Evolutionary conservation across 2,113 vertebrate species (phyloP).

Genomic region (Atractosteus spatula): DNA sequence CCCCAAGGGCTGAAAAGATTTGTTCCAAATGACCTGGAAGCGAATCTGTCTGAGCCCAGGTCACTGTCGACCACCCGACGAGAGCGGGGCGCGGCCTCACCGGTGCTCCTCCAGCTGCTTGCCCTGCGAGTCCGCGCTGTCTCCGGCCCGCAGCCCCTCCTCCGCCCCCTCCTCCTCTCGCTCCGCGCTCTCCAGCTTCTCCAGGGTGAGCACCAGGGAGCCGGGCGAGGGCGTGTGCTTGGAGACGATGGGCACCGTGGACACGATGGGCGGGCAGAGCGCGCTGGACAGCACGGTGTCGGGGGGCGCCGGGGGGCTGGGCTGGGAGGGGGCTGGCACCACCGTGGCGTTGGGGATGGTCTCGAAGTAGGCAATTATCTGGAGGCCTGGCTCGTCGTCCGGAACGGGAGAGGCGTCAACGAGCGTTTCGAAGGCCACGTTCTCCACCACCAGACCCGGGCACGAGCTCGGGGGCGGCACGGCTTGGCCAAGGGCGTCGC

Average conservation of each 20-base stretch:
- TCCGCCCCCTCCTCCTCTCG: slow-evolving; percentile 22
- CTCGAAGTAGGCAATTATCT: slow-evolving; percentile 65
- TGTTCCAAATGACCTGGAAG: no score
- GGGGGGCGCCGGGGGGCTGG: slow-evolving; percentile 29
- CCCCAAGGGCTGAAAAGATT: background rate
- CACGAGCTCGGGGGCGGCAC: slow-evolving; percentile 5
- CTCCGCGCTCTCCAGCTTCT: slow-evolving; percentile 31
- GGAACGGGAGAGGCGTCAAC: slow-evolving; percentile 25
- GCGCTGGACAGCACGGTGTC: slow-evolving; percentile 62
- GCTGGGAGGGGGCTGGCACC: background rate
- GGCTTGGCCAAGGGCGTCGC: slow-evolving; percentile 28
- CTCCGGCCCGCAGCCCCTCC: slow-evolving; percentile 20
- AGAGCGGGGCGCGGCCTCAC: slow-evolving; percentile 32
- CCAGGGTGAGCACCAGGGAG: slow-evolving; percentile 33
- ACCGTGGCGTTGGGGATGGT: slow-evolving; percentile 49
- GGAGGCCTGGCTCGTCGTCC: slow-evolving; percentile 18
- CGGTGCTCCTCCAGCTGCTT: slow-evolving; percentile 61
- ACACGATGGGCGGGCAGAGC: slow-evolving; percentile 60
- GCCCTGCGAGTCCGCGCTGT: slow-evolving; percentile 23
- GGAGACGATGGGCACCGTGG: slow-evolving; percentile 66
- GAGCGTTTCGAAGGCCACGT: slow-evolving; percentile 22
- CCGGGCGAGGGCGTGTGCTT: slow-evolving; percentile 37
- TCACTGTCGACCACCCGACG: no score
- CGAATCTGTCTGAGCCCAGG: no score
- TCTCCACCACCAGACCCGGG: slow-evolving; percentile 29